Evolutionary conservation across 2,888 invertebrate species (phyloP), one percentile per base, ranked within the genome.

Genomic region (Lacanobia oleracea): DNA sequence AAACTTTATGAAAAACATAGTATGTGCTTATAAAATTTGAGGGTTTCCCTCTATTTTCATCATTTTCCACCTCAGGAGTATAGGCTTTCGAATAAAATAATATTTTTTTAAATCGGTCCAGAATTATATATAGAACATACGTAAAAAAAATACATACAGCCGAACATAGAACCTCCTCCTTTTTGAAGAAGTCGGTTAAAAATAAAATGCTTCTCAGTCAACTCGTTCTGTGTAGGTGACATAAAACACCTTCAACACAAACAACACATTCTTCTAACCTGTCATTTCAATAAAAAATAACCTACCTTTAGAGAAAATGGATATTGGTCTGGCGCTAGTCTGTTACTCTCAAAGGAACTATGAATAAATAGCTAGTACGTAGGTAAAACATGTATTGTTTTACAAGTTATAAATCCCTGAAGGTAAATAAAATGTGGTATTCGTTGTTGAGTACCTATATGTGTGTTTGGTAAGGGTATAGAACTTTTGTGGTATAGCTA

Each of bases 381-480:
- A 48, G 14, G 71, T 68, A 66, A 59, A 59, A 56, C 67, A 72
- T 72, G 56, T 81, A 78, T 69, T 81, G 51, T 65, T 66, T 33
- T 48, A 67, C 33, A 74, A 64, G 64, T 72, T 70, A 73, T 67
- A 78, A 69, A 84, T 78, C 78, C 75, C 84, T 37, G 6, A 66
- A 74, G 82, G 53, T 71, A 67, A 62, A 84, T 82, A 79, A 84
- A 79, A 74, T 27, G 51, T 10, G 21, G 63, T 54, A 62, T 67
- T 56, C 66, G 33, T 59, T 77, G 54, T 65, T 51, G 37, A 67
- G 54, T 53, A n/a, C n/a, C n/a, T n/a, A 57, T 64, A 56, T 43
- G 3, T 27, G 23, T 61, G 16, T 43, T 43, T 14, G 14, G 43
- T 14, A 43, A 43, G 33, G 33, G 5, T 2, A 33, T 33, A 33